These are phyloP conservation scores for Patagioenas fasciata DNA, from an alignment of 2,113 vertebrate genomes.

Conservation along the genomic window DNA sequence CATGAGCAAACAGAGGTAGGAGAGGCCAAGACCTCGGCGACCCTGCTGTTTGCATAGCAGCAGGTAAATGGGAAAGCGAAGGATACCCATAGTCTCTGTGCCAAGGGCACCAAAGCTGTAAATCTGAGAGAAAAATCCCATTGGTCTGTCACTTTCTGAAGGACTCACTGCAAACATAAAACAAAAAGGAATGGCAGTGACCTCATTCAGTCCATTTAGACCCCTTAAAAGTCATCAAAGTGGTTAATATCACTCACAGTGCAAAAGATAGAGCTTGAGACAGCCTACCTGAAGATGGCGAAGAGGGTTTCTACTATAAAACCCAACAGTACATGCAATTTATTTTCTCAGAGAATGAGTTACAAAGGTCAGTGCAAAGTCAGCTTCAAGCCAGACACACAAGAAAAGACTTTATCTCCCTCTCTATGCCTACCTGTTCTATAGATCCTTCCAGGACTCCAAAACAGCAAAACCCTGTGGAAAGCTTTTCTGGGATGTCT, in stretches of 20 bases:
- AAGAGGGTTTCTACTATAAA: not conserved
- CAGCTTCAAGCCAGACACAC: not conserved
- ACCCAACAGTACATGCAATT: not conserved
- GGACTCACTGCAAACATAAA: not conserved
- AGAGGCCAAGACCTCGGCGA: not conserved
- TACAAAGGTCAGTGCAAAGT: not conserved
- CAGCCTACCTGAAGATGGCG: not conserved
- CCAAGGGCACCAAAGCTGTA: not conserved
- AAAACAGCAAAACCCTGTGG: not conserved
- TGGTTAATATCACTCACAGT: not conserved
- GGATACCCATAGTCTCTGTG: fast-evolving
- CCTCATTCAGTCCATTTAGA: not conserved
- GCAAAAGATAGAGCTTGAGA: not conserved
- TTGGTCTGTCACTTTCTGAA: not conserved
- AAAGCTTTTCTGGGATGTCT: not conserved
- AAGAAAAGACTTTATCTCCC: not conserved
- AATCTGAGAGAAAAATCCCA: not conserved
- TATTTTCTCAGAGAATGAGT: not conserved
- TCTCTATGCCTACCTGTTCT: not conserved
- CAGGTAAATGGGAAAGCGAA: not conserved
- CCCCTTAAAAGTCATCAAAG: not conserved
- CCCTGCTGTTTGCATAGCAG: not conserved
- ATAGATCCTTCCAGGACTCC: not conserved
- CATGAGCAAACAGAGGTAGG: not conserved
- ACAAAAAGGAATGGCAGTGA: not conserved